Evolutionary conservation across 2,797 vertebrate species (phyloP), one percentile per base, ranked within the genome.

Genomic region (Poecilia gillii): DNA sequence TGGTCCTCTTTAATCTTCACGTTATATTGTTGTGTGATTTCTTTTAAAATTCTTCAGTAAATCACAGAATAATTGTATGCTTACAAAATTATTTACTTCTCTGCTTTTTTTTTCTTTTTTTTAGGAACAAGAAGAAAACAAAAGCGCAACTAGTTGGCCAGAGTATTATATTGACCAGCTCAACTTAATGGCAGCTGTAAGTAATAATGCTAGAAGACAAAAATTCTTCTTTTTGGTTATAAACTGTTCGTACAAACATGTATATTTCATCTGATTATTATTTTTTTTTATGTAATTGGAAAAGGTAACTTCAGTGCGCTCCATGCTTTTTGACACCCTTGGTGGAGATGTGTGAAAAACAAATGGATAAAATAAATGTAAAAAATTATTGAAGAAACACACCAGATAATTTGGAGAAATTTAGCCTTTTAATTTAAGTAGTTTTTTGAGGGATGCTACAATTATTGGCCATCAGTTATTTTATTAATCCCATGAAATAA

Each of bases 121-220:
- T 79, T 91, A 99, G 99, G 99, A 99, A 88, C 97, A 99, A 92
- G 99, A 99, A 95, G 99, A 99, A 95, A 99, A 99, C 87, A 99
- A 99, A 96, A 96, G 98, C 91, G 98, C 99, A 57, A 99, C 98
- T 81, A 99, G 98, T 91, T 99, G 98, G 99, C 99, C 99, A 0
- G 99, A 99, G 87, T 99, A 96, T 94, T 99, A 99, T 93, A 99
- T 99, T 0, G 98, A 99, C 94, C 98, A 99, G 93, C 97, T 99
- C 83, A 99, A 98, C 91, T 99, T 96, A 73, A 99, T 99, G 98
- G 98, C 99, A 95, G 98, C 98, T 95, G 99, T 99, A 94, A 97
- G 98, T 98, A 93, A 89, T 80, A 80, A 66, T 28, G 70, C 46
- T 0, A 73, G 72, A 55, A 12, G 31, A 73, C 43, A 0, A 77